Conservation (phyloP, 2,113 vertebrate species). For the Falco punctatus region DNA sequence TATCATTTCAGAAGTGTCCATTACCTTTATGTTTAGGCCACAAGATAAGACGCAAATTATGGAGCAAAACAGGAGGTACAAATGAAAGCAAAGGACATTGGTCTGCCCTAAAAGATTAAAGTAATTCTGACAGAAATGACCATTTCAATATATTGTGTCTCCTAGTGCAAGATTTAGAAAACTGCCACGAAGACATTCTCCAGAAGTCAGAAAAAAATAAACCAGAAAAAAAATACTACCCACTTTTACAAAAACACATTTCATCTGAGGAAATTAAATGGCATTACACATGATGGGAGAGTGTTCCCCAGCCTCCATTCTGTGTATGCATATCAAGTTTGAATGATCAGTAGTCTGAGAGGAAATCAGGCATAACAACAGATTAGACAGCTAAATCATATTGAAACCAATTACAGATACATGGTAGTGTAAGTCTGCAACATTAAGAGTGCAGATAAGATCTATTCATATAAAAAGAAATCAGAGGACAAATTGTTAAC, state of each 20-base stretch:
- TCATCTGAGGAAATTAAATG: background rate
- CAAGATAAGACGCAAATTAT: background rate
- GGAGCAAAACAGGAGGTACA: background rate
- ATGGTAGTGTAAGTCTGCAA: background rate
- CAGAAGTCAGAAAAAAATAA: background rate
- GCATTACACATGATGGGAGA: background rate
- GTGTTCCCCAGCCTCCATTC: background rate
- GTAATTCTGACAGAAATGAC: background rate
- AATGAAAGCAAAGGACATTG: background rate
- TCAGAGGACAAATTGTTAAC: background rate
- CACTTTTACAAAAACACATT: background rate
- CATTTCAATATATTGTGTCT: background rate
- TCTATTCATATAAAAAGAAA: background rate
- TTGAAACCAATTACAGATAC: background rate
- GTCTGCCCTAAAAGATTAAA: background rate
- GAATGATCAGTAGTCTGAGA: background rate
- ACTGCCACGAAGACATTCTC: background rate
- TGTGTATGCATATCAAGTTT: background rate
- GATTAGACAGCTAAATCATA: background rate
- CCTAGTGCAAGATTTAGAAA: background rate
- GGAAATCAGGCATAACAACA: background rate
- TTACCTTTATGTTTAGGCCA: background rate
- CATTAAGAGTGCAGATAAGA: background rate
- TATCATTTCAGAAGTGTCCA: background rate
- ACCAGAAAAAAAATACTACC: background rate